These are phyloP conservation scores for Pseudorhombus dupliciocellatus DNA, from an alignment of 2,113 vertebrate genomes.

Conservation along the genomic window DNA sequence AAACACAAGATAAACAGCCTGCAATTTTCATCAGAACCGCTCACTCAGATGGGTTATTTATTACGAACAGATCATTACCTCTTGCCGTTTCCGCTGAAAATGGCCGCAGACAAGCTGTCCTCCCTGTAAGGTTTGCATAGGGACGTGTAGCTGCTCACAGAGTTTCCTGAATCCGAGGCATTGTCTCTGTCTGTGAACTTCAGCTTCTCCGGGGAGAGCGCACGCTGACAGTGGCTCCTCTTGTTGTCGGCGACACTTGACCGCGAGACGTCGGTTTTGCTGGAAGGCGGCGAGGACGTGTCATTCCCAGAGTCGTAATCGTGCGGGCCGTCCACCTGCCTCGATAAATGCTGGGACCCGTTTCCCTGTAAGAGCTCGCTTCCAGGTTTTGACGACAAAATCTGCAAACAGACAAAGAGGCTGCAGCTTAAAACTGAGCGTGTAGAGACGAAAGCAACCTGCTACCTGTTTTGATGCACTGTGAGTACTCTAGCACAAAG, in stretches of 20 bases:
- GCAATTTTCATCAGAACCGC: conserved; percentile 11
- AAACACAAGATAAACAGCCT: conserved; percentile 27
- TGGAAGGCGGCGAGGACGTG: conserved; percentile 93
- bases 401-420: conserved; percentile 91
- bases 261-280: conserved; percentile 86
- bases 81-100: conserved; percentile 61
- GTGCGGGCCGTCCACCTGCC: conserved; percentile 82
- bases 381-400: conserved; percentile 83
- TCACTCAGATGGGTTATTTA: conserved; percentile 30
- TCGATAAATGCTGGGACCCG: conserved; percentile 78
- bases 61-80: conserved; percentile 63
- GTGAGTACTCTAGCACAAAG: conserved; percentile 78
- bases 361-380: conserved; percentile 86
- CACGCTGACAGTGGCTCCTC: conserved; percentile 56
- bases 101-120: conserved; percentile 70
- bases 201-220: conserved; percentile 80
- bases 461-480: conserved; percentile 88
- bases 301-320: conserved; percentile 98
- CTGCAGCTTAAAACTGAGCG: conserved; percentile 62
- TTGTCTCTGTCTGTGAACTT: conserved; percentile 85
- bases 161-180: conserved; percentile 96
- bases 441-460: conserved; percentile 33
- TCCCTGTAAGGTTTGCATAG: conserved; percentile 85
- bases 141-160: conserved; percentile 93
- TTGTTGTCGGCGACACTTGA: conserved; percentile 82